Conservation (phyloP, 2,797 vertebrate species). For the Schizopygopsis malacanthus region DNA sequence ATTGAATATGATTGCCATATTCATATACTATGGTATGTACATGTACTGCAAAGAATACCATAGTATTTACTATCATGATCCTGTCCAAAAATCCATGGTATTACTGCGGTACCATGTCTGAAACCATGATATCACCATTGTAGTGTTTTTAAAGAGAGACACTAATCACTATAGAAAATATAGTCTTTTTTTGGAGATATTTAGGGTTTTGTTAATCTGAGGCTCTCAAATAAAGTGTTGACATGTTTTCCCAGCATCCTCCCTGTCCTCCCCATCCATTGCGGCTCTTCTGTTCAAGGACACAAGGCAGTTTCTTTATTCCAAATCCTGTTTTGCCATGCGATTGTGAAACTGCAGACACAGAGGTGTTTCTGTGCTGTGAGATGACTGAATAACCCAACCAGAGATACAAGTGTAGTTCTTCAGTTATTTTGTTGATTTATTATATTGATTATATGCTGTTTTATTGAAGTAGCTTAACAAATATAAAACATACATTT, state of each 20-base stretch:
- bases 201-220: background rate
- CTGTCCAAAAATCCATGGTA: background rate
- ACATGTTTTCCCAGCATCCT: slow-evolving; percentile 61
- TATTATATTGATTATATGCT: background rate
- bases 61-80: slow-evolving; percentile 28
- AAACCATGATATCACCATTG: background rate
- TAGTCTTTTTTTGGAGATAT: background rate
- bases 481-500: background rate
- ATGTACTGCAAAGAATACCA: slow-evolving; percentile 16
- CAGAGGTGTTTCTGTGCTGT: slow-evolving; percentile 31
- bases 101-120: background rate
- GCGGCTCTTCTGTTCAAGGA: slow-evolving; percentile 97
- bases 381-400: slow-evolving; percentile 30
- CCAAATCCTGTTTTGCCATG: slow-evolving; percentile 65
- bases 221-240: background rate
- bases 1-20: slow-evolving; percentile 25
- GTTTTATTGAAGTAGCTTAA: background rate
- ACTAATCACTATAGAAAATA: background rate
- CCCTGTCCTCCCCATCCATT: slow-evolving; percentile 73
- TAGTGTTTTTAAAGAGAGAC: background rate
- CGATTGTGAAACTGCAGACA: slow-evolving; percentile 62
- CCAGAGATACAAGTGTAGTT: slow-evolving; percentile 7
- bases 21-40: slow-evolving; percentile 38
- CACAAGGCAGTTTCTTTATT: slow-evolving; percentile 88
- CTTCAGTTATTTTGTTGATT: background rate